These are phyloP conservation scores for Paradoxurus hermaphroditus DNA, from an alignment of 2,113 vertebrate species.

Conservation along the genomic window DNA sequence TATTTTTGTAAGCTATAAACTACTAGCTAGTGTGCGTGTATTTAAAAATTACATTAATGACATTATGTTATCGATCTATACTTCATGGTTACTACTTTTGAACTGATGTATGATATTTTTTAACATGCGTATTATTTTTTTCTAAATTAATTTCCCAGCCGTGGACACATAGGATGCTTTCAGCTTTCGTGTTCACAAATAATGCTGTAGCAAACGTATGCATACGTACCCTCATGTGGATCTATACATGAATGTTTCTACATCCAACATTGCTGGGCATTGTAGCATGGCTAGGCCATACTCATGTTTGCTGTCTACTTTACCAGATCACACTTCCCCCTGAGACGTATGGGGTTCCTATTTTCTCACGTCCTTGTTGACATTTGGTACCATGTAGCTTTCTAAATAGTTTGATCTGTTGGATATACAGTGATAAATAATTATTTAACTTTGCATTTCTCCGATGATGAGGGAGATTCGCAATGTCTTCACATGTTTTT, in stretches of 20 bases:
- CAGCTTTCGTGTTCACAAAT: background rate
- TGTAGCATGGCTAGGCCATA: rapidly evolving
- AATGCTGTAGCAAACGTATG: background rate
- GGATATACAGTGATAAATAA: background rate
- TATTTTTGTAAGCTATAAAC: background rate
- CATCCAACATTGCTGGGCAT: rapidly evolving
- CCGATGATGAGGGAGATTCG: background rate
- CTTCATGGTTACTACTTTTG: background rate
- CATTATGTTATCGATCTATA: background rate
- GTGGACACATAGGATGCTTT: background rate
- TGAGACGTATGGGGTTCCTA: background rate
- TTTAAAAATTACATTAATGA: background rate
- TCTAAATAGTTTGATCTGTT: background rate
- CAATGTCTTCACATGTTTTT: background rate
- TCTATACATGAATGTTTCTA: background rate
- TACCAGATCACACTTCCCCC: background rate
- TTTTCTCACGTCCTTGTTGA: background rate
- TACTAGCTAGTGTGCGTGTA: background rate
- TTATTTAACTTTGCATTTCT: background rate
- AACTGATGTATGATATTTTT: background rate
- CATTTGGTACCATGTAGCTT: background rate
- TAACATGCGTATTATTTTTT: background rate
- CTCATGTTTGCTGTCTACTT: background rate
- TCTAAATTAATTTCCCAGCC: background rate
- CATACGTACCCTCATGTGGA: rapidly evolving